Conservation (phyloP, 2,113 vertebrate species). For the Bubo bubo region DNA sequence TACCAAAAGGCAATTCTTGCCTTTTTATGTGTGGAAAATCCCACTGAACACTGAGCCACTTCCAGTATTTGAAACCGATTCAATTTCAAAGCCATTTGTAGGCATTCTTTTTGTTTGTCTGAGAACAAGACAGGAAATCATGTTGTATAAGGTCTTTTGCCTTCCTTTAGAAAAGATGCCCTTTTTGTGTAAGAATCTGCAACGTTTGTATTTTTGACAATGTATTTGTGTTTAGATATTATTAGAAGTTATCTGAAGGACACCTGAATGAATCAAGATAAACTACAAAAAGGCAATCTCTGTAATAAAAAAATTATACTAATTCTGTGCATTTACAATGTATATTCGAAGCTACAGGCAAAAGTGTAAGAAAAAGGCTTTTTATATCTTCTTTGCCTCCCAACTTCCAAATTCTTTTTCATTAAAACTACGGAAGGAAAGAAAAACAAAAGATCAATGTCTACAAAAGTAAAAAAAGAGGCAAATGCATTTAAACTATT, state of each 20-base stretch:
- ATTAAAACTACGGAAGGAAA: slow-evolving; percentile 53
- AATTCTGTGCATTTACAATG: neutral
- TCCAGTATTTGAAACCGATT: neutral
- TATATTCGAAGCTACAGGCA: slow-evolving; percentile 1
- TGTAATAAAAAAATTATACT: neutral
- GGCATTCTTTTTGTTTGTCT: neutral
- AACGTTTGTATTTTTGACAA: neutral
- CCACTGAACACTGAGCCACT: neutral
- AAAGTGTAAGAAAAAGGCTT: slow-evolving; percentile 1
- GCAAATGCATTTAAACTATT: neutral
- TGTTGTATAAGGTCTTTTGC: neutral
- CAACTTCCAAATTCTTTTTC: slow-evolving; percentile 54
- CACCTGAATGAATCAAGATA: neutral
- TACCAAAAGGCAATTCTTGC: neutral
- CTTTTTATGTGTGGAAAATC: neutral
- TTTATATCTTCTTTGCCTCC: slow-evolving; percentile 49
- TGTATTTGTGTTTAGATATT: neutral
- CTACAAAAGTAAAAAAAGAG: neutral
- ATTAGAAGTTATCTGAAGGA: neutral
- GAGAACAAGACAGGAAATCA: neutral
- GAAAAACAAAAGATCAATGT: slow-evolving; percentile 3
- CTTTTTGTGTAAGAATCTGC: neutral
- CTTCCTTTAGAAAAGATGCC: neutral
- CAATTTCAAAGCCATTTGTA: neutral
- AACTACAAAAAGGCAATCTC: neutral